These are phyloP conservation scores for Drepana arcuata DNA, from an alignment of 1,140 invertebrate genomes.

Conservation along the genomic window DNA sequence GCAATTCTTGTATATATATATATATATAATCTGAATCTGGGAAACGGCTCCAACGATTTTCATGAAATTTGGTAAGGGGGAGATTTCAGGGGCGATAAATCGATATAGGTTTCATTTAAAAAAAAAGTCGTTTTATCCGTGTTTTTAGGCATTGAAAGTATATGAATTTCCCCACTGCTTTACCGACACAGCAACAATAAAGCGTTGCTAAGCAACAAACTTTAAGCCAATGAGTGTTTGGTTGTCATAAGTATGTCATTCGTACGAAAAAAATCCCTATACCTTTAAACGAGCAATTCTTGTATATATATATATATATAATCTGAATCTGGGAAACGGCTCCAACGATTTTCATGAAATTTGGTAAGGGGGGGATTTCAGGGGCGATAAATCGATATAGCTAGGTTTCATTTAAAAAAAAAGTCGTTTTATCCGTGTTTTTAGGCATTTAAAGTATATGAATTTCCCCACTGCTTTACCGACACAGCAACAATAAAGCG, in stretches of 20 bases:
- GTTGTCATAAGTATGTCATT: too few species aligned
- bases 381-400: background rate
- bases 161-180: background rate
- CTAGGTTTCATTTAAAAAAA: background rate
- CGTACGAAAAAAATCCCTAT: too few species aligned
- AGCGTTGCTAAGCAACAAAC: background rate
- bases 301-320: background rate
- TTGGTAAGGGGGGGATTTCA: background rate
- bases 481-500: too few species aligned
- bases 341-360: background rate
- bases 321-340: too few species aligned
- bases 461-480: too few species aligned
- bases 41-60: too few species aligned
- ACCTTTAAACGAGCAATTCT: background rate
- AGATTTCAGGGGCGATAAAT: too few species aligned
- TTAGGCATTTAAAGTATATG: too few species aligned
- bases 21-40: too few species aligned
- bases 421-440: background rate
- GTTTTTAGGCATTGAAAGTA: background rate
- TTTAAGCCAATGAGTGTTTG: background rate
- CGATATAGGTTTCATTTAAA: background rate
- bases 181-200: background rate
- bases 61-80: too few species aligned
- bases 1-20: too few species aligned
- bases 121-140: background rate